Base-by-base conservation (phyloP, 2,797 vertebrate species). In the Lacerta agilis region DNA sequence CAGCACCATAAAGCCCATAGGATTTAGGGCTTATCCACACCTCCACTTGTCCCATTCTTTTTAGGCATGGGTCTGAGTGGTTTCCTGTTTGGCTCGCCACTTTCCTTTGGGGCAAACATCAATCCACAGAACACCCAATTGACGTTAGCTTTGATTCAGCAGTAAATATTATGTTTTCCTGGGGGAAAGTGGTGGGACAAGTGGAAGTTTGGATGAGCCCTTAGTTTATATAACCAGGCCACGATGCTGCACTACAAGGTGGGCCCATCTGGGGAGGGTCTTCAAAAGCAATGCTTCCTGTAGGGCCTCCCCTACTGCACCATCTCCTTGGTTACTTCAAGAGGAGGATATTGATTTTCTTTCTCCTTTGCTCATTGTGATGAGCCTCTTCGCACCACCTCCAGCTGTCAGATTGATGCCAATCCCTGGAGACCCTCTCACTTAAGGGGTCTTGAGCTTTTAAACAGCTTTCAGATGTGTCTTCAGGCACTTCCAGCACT, bases 301-400 rank as follows among this genome's bases (percentile, higher is more conserved):
- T 82, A 6, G 92, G 93, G 64, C 79, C 81, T 88, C 6, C 27
- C 84, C 0, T 85, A 80, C 93, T 67, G 85, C 89, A 90, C 94
- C 91, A 94, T 89, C 93, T 94, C 83, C 86, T 66, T 41, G 90
- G 90, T 87, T 88, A 86, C 90, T 91, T 88, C 90, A 87, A 61
- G 87, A 90, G 82, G 83, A 90, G 91, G 91, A 85, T 83, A 82
- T 91, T 94, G 94, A 91, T 94, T 90, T 91, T 94, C 91, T 87
- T 72, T 23, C 66, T 1, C 86, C 38, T 88, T 73, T 69, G 85
- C 81, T 27, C 79, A 85, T 69, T 87, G 0, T 0, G 88, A 89
- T 75, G 71, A 67, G 69, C 38, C 25, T 64, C 45, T 27, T 82
- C 27, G 20, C 43, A 9, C n/a, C 85, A 79, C 38, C 69, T 88